Evolutionary conservation across 2,113 vertebrate species (phyloP), one percentile per base, ranked within the genome.

Genomic region (Erpornis zantholeuca): DNA sequence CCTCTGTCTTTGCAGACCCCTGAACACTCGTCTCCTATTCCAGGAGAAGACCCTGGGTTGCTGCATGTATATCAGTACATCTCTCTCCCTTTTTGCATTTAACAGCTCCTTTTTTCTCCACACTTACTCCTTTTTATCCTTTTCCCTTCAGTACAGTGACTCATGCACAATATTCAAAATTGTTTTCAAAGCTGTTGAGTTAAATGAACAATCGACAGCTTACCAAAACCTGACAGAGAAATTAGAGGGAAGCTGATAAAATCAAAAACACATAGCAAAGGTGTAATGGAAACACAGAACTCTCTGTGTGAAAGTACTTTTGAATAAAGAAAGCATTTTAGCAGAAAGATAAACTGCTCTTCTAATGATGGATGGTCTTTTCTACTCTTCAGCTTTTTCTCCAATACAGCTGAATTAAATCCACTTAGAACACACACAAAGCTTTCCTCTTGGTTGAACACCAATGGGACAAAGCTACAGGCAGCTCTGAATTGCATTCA

Each of bases 201-300:
- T 91, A 89, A 94, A 91, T 75, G 53, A 84, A 54, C 52, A 83
- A 66, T 76, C 50, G 64, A 53, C 68, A 91, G 42, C 10, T 76
- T 57, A 94, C 66, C 52, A 86, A 88, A 77, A 25, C 47, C 61
- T 91, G 78, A 92, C 52, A 90, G 83, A 49, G 49, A 94, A 88
- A 92, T 93, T 68, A 92, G 38, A 93, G 44, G 36, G 45, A 88
- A 80, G 52, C 60, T 78, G 91, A 88, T 94, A 94, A 91, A 92
- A 94, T 95, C 73, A 87, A 89, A 92, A 71, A 57, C 84, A 53
- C 36, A 50, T 64, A 80, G 44, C 45, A 75, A 92, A 88, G 82
- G 56, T 95, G 70, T 68, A 93, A 95, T 21, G 45, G 69, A 96
- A 95, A 90, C 68, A 82, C 57, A 96, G 47, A 95, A 36, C 15